These are phyloP conservation scores for Galeruca laticollis DNA, from an alignment of 2,888 invertebrate genomes.

Conservation along the genomic window DNA sequence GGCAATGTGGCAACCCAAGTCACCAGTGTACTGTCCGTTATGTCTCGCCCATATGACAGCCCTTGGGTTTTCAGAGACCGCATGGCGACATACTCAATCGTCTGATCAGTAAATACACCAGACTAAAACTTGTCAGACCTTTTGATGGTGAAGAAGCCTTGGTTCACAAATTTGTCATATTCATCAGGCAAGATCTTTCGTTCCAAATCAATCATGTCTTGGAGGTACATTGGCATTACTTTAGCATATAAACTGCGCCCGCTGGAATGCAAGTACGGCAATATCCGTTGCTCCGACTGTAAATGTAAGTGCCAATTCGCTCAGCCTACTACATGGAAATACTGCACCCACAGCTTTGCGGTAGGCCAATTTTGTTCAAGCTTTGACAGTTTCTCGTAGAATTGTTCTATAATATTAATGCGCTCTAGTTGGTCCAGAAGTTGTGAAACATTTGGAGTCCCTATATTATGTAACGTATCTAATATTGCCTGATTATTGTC, in stretches of 20 bases:
- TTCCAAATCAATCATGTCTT: slow-evolving; percentile 41
- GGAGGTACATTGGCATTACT: slow-evolving; percentile 32
- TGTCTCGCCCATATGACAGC: slow-evolving; percentile 15
- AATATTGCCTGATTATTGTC: no score
- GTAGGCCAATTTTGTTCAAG: no score
- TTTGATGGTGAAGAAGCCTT: slow-evolving; percentile 37
- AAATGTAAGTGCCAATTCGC: slow-evolving; percentile 50
- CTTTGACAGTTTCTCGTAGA: slow-evolving; percentile 18
- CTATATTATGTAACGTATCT: slow-evolving; percentile 15
- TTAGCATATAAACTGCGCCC: slow-evolving; percentile 39
- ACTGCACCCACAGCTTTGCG: not conserved
- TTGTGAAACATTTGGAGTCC: slow-evolving; percentile 11
- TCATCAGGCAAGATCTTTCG: slow-evolving; percentile 29
- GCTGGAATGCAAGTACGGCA: slow-evolving; percentile 35
- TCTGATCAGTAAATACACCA: slow-evolving; percentile 14
- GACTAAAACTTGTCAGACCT: slow-evolving; percentile 37
- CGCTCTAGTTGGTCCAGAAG: slow-evolving; percentile 12
- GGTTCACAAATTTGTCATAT: slow-evolving; percentile 29
- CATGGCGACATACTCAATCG: slow-evolving; percentile 8
- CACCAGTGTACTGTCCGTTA: slow-evolving; percentile 12
- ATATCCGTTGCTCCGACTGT: slow-evolving; percentile 30
- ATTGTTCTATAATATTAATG: slow-evolving; percentile 7
- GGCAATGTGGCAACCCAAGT: slow-evolving; percentile 13
- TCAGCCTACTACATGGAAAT: no score
- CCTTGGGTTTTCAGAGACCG: slow-evolving; percentile 18